Conservation (phyloP, 2,113 vertebrate genomes). For the Microcebus tavaratra region DNA sequence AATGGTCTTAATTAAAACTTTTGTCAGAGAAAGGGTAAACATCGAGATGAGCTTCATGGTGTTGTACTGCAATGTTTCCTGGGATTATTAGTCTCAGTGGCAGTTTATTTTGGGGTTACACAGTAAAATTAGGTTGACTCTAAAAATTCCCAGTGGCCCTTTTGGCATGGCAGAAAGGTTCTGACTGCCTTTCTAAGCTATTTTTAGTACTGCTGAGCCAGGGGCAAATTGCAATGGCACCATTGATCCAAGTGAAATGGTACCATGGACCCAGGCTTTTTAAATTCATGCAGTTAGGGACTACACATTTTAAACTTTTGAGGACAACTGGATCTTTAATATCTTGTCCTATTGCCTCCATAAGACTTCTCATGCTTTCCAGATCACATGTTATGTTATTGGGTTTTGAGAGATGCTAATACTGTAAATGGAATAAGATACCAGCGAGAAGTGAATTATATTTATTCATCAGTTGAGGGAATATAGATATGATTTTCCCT, state of each 20-base stretch:
- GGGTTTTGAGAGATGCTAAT: neutral
- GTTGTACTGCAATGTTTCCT: neutral
- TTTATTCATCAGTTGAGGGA: neutral
- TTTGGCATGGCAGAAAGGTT: neutral
- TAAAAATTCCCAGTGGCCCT: neutral
- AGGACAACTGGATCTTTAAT: constrained; percentile 24
- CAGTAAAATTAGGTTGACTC: neutral
- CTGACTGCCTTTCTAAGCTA: neutral
- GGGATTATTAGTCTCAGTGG: constrained; percentile 36
- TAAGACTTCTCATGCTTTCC: neutral
- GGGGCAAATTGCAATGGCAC: neutral
- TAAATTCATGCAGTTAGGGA: neutral
- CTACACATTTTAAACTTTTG: neutral
- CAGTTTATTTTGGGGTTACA: constrained; percentile 44
- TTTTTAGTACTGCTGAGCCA: neutral
- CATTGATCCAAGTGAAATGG: neutral
- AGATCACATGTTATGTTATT: neutral
- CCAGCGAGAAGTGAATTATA: neutral
- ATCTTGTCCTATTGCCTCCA: neutral
- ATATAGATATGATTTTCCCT: neutral
- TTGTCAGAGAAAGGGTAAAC: neutral
- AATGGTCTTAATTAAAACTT: constrained; percentile 63
- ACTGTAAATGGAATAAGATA: neutral
- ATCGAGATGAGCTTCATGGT: neutral
- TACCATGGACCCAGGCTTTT: neutral